These are phyloP conservation scores for Steinernema scapterisci DNA, from an alignment of 2,888 invertebrate species.

Conservation along the genomic window DNA sequence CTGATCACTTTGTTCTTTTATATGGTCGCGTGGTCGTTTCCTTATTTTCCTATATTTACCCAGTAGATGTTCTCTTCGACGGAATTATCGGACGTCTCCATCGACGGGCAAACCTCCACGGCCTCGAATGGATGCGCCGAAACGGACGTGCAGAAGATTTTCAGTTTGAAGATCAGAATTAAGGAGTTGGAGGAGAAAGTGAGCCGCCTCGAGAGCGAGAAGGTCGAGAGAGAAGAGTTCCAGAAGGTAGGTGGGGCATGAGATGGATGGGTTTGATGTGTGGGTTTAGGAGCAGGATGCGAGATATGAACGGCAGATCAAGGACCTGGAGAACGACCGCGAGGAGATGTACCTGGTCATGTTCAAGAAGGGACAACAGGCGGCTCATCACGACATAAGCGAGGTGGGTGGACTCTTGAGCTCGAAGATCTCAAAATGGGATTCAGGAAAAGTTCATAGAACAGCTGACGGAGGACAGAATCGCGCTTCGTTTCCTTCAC, in stretches of 20 bases:
- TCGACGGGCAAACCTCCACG: not conserved
- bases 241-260: slow-evolving; percentile 34
- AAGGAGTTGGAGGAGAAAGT: slow-evolving; percentile 5
- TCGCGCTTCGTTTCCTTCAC: slow-evolving; percentile 87
- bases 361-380: slow-evolving; percentile 68
- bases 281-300: slow-evolving; percentile 52
- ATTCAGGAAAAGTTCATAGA: slow-evolving; percentile 53
- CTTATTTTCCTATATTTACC: no score
- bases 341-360: slow-evolving; percentile 66
- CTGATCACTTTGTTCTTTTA: no score
- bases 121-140: not conserved
- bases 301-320: slow-evolving; percentile 63
- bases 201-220: not conserved
- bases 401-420: slow-evolving; percentile 40
- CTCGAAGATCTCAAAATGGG: not conserved
- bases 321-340: slow-evolving; percentile 62
- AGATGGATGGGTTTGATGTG: slow-evolving; percentile 45
- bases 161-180: not conserved
- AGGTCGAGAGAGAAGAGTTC: slow-evolving; percentile 19
- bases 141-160: not conserved
- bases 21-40: no score
- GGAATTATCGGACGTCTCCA: not conserved
- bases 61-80: not conserved
- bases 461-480: slow-evolving; percentile 78
- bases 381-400: slow-evolving; percentile 56